Base-by-base conservation (phyloP, 2,797 vertebrate species). In the Poecilia velifera region DNA sequence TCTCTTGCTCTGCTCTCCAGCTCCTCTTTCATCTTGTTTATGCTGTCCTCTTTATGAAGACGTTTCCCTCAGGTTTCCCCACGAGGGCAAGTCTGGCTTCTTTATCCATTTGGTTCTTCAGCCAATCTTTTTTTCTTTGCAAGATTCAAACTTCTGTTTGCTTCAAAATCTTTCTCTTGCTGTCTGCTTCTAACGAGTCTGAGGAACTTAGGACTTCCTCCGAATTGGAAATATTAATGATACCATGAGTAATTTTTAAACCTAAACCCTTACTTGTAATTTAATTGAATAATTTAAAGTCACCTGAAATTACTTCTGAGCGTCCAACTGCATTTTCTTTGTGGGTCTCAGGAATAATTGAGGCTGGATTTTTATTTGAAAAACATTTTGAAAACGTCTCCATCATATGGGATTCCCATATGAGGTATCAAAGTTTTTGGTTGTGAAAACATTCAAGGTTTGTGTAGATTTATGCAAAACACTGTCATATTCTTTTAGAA, bases 1-100 rank as follows among this genome's bases (percentile, higher is more conserved):
- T 31, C 31, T 31, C 31, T 31, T 31, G 31, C 31, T 47, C n/a
- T 72, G 43, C 41, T 45, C 39, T 46, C 12, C 43, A 46, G n/a
- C 45, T 45, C 45, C 70, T 47, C 41, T 72, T 49, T 72, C 18
- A 72, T 72, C n/a, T 47, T 47, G 45, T 49, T 31, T 72, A 51
- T 49, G 10, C 72, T 49, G 28, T 73, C 72, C 72, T 51, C 46
- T 73, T 72, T 51, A 46, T 46, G 41, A 46, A 47, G 45, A 47
- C 1, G 28, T 77, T 5, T 6, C 39, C 25, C 36, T 66, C 64
- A 66, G 64, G 64, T 39, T 39, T 20, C 64, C 64, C 9, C 1
- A 41, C 0, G 3, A 41, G 64, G 36, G 64, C 1, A 20, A 25
- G 36, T 68, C 36, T 68, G 64, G 34, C 64, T 39, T 41, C 64